Conservation (phyloP, 2,113 vertebrate genomes). For the Stegastes partitus region DNA sequence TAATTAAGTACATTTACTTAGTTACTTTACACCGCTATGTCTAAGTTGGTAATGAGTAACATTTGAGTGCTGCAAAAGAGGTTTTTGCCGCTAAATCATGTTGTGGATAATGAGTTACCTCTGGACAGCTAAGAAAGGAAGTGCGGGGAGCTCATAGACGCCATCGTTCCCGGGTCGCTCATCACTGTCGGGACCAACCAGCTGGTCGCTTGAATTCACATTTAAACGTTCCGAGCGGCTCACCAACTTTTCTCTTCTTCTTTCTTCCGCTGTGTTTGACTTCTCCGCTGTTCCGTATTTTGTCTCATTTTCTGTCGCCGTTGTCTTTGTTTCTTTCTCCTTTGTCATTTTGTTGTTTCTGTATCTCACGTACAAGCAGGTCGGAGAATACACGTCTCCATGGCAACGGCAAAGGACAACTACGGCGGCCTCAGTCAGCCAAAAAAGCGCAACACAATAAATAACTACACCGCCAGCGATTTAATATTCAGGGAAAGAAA, state of each 20-base stretch:
- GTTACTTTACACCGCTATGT: too few relatives aligned
- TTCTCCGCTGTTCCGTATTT: neutral
- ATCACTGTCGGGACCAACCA: neutral
- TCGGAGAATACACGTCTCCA: neutral
- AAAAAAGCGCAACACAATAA: conserved; percentile 1
- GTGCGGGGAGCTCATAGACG: conserved; percentile 66
- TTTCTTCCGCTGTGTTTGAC: neutral
- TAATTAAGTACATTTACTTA: too few relatives aligned
- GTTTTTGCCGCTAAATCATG: neutral
- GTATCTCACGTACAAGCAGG: neutral
- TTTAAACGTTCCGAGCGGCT: neutral
- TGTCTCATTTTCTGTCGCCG: neutral
- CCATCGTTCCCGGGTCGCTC: neutral
- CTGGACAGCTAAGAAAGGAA: conserved; percentile 80
- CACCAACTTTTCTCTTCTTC: neutral
- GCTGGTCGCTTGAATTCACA: neutral
- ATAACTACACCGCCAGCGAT: too few relatives aligned
- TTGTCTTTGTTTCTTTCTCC: conserved; percentile 5
- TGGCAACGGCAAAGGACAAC: conserved; percentile 49
- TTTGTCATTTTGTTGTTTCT: conserved; percentile 20
- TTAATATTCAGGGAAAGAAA: too few relatives aligned
- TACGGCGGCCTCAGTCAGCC: conserved; percentile 41
- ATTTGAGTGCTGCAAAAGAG: neutral
- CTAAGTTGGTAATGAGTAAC: neutral
- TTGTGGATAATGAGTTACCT: conserved; percentile 77